These are phyloP conservation scores for Chironomus striatipennis DNA, from an alignment of 1,140 invertebrate genomes.

Conservation along the genomic window DNA sequence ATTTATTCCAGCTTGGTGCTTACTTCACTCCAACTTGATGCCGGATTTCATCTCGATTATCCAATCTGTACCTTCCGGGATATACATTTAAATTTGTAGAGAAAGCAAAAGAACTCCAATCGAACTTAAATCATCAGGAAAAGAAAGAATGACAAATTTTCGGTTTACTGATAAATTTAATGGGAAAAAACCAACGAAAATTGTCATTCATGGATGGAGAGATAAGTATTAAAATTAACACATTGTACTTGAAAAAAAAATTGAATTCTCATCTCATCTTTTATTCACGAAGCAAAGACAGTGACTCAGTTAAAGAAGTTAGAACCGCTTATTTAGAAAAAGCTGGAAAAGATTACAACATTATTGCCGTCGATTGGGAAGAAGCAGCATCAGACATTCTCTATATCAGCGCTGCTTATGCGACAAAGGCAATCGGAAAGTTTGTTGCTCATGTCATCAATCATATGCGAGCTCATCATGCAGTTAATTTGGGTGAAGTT, in stretches of 20 bases:
- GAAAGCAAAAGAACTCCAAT: background rate
- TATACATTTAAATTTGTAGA: background rate
- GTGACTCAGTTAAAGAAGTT: slow-evolving; percentile 36
- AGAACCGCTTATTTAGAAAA: slow-evolving; percentile 43
- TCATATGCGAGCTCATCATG: slow-evolving; percentile 45
- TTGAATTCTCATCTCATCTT: background rate
- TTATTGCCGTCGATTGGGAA: slow-evolving; percentile 59
- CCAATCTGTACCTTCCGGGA: too few relatives aligned
- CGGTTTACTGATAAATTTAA: slow-evolving; percentile 44
- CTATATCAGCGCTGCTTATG: slow-evolving; percentile 55
- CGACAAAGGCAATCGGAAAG: slow-evolving; percentile 53
- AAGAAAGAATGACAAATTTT: background rate
- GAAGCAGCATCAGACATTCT: slow-evolving; percentile 51
- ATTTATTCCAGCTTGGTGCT: too few relatives aligned
- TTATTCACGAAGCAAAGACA: slow-evolving; percentile 41
- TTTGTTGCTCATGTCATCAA: slow-evolving; percentile 52
- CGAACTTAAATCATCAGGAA: background rate
- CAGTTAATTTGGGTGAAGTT: slow-evolving; percentile 43
- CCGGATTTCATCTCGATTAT: too few relatives aligned
- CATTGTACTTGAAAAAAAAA: background rate
- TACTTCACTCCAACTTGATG: too few relatives aligned
- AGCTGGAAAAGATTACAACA: slow-evolving; percentile 48
- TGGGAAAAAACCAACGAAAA: slow-evolving; percentile 47
- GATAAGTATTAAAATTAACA: background rate
- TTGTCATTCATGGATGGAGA: slow-evolving; percentile 68